These are phyloP conservation scores for Troides helena DNA, from an alignment of 2,888 invertebrate genomes.

Conservation along the genomic window DNA sequence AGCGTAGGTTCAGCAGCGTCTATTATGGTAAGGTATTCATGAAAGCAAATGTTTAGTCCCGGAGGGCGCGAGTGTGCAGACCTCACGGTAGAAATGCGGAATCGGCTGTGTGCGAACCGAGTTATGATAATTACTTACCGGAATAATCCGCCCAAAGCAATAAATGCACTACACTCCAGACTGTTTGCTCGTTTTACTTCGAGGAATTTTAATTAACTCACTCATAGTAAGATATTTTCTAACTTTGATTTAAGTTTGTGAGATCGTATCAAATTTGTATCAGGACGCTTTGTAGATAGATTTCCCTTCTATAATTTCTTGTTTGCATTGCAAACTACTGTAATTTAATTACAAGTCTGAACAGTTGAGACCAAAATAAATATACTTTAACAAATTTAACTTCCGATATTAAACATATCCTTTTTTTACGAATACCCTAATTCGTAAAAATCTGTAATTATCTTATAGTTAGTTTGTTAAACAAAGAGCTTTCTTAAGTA, in stretches of 20 bases:
- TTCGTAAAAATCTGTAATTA: no score
- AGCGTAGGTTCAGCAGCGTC: conserved; percentile 52
- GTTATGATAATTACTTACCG: conserved; percentile 72
- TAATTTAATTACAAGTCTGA: no score
- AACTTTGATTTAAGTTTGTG: neutral
- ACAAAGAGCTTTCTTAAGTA: no score
- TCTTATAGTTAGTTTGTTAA: no score
- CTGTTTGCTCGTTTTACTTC: conserved; percentile 21
- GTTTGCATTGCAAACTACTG: neutral
- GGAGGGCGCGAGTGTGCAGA: conserved; percentile 48
- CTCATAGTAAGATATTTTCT: conserved; percentile 27
- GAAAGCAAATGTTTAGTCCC: conserved; percentile 71
- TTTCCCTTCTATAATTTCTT: neutral
- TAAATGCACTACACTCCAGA: conserved; percentile 37
- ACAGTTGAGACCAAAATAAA: no score
- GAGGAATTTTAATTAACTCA: conserved; percentile 34
- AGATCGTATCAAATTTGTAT: no score
- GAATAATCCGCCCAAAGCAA: conserved; percentile 57
- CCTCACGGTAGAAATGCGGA: conserved; percentile 50
- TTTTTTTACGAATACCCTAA: no score
- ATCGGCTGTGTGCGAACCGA: conserved; percentile 57
- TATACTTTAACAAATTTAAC: no score
- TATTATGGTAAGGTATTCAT: conserved; percentile 76
- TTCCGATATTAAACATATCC: no score
- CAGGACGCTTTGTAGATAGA: neutral